These are phyloP conservation scores for Brachyptera risi DNA, from an alignment of 2,888 invertebrate genomes.

Conservation along the genomic window DNA sequence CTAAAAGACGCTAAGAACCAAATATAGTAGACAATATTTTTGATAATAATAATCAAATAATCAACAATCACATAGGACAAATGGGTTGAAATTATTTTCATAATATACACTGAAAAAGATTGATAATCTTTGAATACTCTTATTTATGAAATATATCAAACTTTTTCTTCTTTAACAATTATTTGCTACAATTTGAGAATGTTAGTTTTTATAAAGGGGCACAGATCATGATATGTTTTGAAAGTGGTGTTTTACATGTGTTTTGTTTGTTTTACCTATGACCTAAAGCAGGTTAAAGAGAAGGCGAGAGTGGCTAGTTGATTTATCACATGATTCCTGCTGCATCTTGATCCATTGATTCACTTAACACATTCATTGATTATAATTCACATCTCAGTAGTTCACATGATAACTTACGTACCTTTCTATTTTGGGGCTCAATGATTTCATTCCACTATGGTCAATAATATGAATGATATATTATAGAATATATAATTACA, in stretches of 20 bases:
- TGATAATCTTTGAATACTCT: constrained; percentile 43
- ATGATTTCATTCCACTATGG: neutral
- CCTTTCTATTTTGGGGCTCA: neutral
- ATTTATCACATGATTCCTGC: constrained; percentile 32
- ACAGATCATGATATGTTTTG: constrained; percentile 75
- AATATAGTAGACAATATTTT: neutral
- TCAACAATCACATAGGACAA: constrained; percentile 32
- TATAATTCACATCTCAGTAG: too few relatives aligned
- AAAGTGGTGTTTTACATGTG: constrained; percentile 51
- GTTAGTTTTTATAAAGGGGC: constrained; percentile 65
- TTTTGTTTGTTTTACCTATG: constrained; percentile 48
- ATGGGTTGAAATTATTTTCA: constrained; percentile 10
- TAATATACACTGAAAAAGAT: constrained; percentile 28
- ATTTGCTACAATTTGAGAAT: constrained; percentile 48
- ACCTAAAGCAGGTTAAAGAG: constrained; percentile 47
- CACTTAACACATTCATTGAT: neutral
- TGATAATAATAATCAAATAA: constrained; percentile 18
- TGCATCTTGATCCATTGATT: constrained; percentile 31
- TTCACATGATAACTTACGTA: too few relatives aligned
- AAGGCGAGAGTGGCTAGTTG: constrained; percentile 51
- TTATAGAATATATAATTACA: neutral
- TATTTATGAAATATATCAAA: constrained; percentile 49
- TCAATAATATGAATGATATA: too few relatives aligned
- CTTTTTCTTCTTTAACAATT: constrained; percentile 40
- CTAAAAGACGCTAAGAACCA: neutral